phyloP scores from a whole-genome alignment of 2,797 vertebrate genomes.

The Catamblyrhynchus diadema region DNA sequence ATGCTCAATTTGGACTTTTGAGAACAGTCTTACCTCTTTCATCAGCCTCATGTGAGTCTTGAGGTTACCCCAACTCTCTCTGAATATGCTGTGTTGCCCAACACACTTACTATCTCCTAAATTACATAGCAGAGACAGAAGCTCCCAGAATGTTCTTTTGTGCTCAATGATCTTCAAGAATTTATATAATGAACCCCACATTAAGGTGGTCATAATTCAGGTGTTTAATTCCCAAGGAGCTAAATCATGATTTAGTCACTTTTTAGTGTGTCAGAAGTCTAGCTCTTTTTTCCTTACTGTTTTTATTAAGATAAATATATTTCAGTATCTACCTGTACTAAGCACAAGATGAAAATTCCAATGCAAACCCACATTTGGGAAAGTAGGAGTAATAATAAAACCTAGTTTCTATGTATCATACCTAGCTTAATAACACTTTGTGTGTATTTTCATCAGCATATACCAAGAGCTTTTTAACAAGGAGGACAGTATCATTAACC shows the following conservation, averaged over 20 bases:
- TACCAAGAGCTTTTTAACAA: conserved; percentile 34
- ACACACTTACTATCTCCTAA: background rate
- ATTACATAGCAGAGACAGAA: conserved; percentile 4
- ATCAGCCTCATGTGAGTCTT: background rate
- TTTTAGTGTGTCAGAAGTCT: background rate
- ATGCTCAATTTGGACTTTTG: background rate
- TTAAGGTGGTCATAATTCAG: background rate
- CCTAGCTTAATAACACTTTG: background rate
- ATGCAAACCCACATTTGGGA: background rate
- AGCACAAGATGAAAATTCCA: background rate
- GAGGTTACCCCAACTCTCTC: background rate
- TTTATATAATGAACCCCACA: background rate
- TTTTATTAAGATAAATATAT: background rate
- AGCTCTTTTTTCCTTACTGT: background rate
- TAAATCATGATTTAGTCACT: conserved; percentile 9
- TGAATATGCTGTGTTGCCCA: background rate
- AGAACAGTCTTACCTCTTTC: background rate
- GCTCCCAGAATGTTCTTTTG: background rate
- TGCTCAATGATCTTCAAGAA: background rate
- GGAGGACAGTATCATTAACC: conserved; percentile 38
- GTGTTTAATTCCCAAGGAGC: background rate
- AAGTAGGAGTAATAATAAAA: background rate
- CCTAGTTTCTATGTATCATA: background rate
- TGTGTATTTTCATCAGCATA: background rate
- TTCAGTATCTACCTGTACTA: background rate